phyloP scores from a whole-genome alignment of 2,797 vertebrate genomes.

The Naso thynnoides region DNA sequence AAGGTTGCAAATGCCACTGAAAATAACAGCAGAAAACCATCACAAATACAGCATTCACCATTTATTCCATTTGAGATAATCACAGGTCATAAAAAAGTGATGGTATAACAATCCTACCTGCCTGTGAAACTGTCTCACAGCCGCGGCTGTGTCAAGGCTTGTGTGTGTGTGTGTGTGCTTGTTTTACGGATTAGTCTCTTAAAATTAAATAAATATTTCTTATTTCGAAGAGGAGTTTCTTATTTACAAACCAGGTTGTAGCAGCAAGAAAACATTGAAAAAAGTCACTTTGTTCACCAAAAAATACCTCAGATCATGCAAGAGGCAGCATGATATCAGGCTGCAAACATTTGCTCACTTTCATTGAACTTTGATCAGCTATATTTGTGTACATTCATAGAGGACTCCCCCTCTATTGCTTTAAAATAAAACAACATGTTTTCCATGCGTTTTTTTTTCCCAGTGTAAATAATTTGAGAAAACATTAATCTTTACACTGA shows the following conservation, averaged over 20 bases:
- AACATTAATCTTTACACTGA: neutral
- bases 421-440: conserved; percentile 14
- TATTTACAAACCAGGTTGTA: conserved; percentile 1
- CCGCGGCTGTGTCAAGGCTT: neutral
- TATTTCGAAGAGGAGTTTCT: neutral
- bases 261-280: neutral
- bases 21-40: conserved; percentile 13
- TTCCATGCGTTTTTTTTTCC: neutral
- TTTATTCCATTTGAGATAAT: conserved; percentile 54
- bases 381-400: conserved; percentile 1
- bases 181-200: conserved; percentile 14
- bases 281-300: neutral
- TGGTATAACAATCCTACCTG: conserved; percentile 22
- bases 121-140: neutral
- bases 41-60: conserved; percentile 23
- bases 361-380: conserved; percentile 12
- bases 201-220: conserved; percentile 3
- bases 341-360: conserved; percentile 23
- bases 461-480: neutral
- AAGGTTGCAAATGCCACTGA: conserved; percentile 9
- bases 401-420: neutral
- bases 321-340: conserved; percentile 3
- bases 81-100: conserved; percentile 12
- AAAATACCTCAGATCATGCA: neutral
- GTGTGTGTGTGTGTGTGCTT: neutral